Evolutionary conservation across 1,140 invertebrate species (phyloP).

Genomic region (Brachionus calyciflorus): DNA sequence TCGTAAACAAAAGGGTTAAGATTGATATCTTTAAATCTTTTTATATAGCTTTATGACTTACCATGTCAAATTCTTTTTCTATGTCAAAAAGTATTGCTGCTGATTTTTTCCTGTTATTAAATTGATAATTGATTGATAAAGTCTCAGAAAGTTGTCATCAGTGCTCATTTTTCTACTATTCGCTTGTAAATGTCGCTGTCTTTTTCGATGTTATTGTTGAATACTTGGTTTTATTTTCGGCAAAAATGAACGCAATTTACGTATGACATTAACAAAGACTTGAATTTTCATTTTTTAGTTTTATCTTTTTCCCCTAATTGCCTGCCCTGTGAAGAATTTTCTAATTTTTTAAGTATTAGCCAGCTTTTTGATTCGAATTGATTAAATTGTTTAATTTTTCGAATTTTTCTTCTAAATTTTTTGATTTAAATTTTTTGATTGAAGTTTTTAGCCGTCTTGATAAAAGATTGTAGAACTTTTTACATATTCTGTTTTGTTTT

Average conservation of each 20-base stretch:
- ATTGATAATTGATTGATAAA: background rate
- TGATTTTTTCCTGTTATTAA: background rate
- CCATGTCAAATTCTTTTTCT: constrained; percentile 2
- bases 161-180: background rate
- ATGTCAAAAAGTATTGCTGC: constrained; percentile 3
- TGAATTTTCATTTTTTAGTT: background rate
- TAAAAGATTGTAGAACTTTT: too few species aligned
- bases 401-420: background rate
- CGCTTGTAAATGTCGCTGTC: background rate
- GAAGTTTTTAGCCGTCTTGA: too few species aligned
- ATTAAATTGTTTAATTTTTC: background rate
- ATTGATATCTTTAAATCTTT: background rate
- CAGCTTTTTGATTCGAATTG: background rate
- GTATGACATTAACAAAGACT: background rate
- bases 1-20: background rate
- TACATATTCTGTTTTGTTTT: too few species aligned
- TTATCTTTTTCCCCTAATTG: background rate
- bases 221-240: too few species aligned
- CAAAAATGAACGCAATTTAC: background rate
- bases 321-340: background rate
- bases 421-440: too few species aligned
- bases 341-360: background rate
- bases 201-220: too few species aligned
- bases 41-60: background rate
- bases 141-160: background rate